Evolutionary conservation across 2,797 vertebrate species (phyloP), one percentile per base, ranked within the genome.

Genomic region (Falco concolor): DNA sequence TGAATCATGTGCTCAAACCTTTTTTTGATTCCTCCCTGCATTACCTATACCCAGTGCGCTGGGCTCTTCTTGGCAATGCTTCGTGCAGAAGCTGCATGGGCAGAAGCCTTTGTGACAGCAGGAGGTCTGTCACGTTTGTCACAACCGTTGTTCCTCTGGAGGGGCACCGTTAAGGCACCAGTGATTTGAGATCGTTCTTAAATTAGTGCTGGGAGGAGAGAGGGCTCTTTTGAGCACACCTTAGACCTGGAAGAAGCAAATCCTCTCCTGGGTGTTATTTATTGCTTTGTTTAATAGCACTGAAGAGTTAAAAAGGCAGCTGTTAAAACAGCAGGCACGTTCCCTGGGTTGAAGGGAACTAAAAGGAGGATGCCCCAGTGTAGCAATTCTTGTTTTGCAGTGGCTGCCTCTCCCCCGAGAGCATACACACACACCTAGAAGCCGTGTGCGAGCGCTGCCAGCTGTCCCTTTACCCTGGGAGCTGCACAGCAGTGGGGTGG

Each of bases 401-500:
- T 0, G 0, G 28, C 23, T 67, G 57, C 22, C 63, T 80, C 13
- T 67, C 45, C 61, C n/a, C 8, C 1, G 3, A 23, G 80, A 52
- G n/a, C 75, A 5, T 16, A 49, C 49, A 60, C 2, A 4, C 63
- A 75, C 50, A 6, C 61, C 53, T 11, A 7, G 28, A 6, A 18
- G 52, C 36, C 2, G 3, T 13, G 34, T 61, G 52, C 67, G 70
- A 32, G 80, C 14, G 81, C 92, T 84, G 74, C 75, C 5, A 12
- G 47, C 82, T 61, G 32, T 40, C 67, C 5, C 54, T 34, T n/a
- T 14, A 13, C 36, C 40, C 49, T 13, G 4, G 8, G 63, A 64
- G 78, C 75, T 30, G 45, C 1, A 2, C 1, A 1, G 50, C 13
- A 45, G 38, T 54, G 0, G 5, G 24, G n/a, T 32, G 8, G 50